Evolutionary conservation across 2,113 vertebrate genomes (phyloP).

Genomic region (Glaucidium brasilianum): DNA sequence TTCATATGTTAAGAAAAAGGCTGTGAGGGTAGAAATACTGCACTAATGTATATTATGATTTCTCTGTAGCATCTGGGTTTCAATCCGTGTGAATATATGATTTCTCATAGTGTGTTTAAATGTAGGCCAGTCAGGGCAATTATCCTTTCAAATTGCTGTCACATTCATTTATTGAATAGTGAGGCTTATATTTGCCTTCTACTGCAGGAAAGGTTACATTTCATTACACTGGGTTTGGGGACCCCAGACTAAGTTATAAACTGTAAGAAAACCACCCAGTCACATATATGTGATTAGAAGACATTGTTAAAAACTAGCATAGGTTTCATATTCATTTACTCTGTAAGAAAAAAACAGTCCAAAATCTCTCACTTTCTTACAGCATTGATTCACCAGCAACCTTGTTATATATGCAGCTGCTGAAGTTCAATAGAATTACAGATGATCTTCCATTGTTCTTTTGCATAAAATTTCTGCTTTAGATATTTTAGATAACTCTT

Average conservation of each 20-base stretch:
- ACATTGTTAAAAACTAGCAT: neutral
- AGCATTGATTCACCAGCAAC: neutral
- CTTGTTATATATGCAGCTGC: neutral
- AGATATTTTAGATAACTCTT: neutral
- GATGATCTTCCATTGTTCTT: neutral
- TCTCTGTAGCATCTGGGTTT: neutral
- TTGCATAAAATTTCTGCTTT: neutral
- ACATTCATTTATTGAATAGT: neutral
- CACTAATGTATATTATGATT: neutral
- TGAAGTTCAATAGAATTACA: neutral
- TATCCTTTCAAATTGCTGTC: neutral
- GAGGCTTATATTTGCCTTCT: neutral
- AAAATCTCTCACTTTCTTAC: neutral
- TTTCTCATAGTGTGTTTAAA: neutral
- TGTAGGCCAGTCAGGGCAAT: neutral
- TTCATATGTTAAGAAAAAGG: neutral
- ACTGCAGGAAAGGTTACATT: neutral
- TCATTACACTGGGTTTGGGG: neutral
- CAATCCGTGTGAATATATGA: neutral
- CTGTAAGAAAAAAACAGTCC: neutral
- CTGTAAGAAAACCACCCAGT: neutral
- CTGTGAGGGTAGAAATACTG: neutral
- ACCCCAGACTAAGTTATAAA: neutral
- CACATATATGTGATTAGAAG: neutral
- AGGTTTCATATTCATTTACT: neutral